Percentiles rank a stretch among this genome's conserved stretches.
These are phyloP conservation scores for Lacerta viridis DNA, from an alignment of 2,797 vertebrate genomes.

Conservation along the genomic window DNA sequence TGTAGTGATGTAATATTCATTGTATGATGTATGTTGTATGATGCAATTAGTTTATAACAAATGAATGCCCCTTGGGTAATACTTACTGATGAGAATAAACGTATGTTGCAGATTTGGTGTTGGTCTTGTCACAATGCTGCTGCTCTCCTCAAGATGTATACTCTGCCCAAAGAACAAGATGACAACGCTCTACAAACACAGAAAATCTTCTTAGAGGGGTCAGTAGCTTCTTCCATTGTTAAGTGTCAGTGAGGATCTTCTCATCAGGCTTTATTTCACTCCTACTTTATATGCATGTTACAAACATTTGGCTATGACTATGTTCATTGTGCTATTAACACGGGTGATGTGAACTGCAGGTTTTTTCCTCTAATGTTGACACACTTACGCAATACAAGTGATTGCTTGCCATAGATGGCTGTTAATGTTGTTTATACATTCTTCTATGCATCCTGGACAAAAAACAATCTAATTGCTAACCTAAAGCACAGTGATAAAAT, in stretches of 20 bases:
- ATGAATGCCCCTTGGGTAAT: neutral
- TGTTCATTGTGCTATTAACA: neutral
- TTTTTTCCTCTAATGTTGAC: neutral
- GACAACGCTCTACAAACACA: slow-evolving; percentile 81
- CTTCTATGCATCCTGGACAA: neutral
- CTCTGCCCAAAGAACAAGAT: slow-evolving; percentile 85
- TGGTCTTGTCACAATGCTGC: slow-evolving; percentile 89
- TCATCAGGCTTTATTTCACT: neutral
- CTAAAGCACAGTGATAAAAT: neutral
- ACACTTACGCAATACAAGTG: neutral
- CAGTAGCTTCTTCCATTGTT: slow-evolving; percentile 74
- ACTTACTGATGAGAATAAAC: slow-evolving; percentile 41
- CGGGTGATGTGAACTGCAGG: neutral
- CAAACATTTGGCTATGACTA: neutral
- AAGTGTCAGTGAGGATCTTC: neutral
- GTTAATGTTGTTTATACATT: neutral
- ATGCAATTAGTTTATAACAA: neutral
- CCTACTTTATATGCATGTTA: neutral
- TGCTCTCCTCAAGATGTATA: slow-evolving; percentile 88
- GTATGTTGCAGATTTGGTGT: slow-evolving; percentile 88
- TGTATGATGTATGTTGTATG: neutral
- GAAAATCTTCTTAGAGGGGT: slow-evolving; percentile 86
- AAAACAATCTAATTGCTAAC: neutral
- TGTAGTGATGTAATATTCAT: neutral
- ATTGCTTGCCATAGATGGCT: neutral